Percentiles rank a stretch among this genome's conserved stretches.
These are phyloP conservation scores for Pelusios castaneus DNA, from an alignment of 2,113 vertebrate genomes.

Conservation along the genomic window DNA sequence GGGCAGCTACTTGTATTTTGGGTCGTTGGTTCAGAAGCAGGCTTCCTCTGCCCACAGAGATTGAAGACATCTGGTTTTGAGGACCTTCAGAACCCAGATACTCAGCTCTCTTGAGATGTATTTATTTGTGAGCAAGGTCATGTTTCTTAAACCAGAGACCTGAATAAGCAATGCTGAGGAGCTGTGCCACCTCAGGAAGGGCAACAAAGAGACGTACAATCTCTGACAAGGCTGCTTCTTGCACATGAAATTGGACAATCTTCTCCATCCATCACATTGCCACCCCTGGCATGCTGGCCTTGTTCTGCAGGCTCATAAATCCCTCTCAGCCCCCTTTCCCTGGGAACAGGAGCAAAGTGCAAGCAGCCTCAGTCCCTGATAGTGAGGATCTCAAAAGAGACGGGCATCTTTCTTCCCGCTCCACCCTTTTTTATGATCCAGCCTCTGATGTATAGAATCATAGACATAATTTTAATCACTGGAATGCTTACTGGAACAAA, in stretches of 20 bases:
- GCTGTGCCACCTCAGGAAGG: not conserved
- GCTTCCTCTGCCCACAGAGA: not conserved
- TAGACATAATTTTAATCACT: not conserved
- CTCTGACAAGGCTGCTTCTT: not conserved
- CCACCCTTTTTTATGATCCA: not conserved
- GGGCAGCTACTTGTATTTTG: not conserved
- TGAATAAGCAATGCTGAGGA: not conserved
- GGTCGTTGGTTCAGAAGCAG: not conserved
- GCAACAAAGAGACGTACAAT: not conserved
- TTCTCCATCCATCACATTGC: not conserved
- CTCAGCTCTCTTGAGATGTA: not conserved
- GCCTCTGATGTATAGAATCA: not conserved
- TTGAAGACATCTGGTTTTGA: not conserved
- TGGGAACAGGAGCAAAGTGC: accelerated
- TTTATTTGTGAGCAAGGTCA: not conserved
- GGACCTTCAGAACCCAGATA: not conserved
- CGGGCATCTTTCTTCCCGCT: not conserved
- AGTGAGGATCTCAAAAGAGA: not conserved
- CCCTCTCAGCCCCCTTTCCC: not conserved
- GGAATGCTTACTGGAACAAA: not conserved
- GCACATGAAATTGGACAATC: not conserved
- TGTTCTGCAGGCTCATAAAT: not conserved
- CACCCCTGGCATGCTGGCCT: not conserved
- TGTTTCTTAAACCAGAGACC: not conserved
- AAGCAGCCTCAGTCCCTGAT: not conserved